A percentile compares a stretch with the other conserved stretches of the same genome.
phyloP scores from a whole-genome alignment of 1,140 invertebrate species.

The Thalassaphorura encarpata region DNA sequence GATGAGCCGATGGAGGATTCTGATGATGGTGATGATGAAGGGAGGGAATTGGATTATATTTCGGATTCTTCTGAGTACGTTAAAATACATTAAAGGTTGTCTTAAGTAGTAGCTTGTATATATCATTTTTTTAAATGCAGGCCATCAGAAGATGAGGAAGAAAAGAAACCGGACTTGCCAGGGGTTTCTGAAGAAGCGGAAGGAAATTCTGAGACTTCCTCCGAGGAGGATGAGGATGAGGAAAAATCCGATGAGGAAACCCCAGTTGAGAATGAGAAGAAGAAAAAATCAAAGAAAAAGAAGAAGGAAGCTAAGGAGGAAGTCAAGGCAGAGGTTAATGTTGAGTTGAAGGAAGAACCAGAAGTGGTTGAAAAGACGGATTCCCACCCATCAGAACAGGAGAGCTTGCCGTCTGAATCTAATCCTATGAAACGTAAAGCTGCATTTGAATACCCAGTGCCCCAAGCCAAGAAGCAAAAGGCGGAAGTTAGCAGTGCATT shows the following conservation, averaged over 20 bases:
- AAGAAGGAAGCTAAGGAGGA: constrained; percentile 41
- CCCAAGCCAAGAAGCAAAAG: no score
- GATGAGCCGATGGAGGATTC: constrained; percentile 88
- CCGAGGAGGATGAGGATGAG: constrained; percentile 67
- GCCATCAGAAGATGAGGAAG: constrained; percentile 57
- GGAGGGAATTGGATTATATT: constrained; percentile 76
- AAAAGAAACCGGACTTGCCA: constrained; percentile 53
- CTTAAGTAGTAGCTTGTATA: constrained; percentile 11
- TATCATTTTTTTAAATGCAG: background rate
- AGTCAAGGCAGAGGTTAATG: constrained; percentile 39
- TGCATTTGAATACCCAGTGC: no score
- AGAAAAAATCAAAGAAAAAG: constrained; percentile 25
- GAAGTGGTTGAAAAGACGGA: no score
- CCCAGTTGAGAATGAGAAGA: constrained; percentile 32
- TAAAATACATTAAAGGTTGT: no score
- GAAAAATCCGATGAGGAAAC: constrained; percentile 44
- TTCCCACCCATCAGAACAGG: no score
- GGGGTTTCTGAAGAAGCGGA: constrained; percentile 83
- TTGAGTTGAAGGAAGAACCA: constrained; percentile 50
- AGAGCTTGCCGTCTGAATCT: no score
- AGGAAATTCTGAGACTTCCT: constrained; percentile 70
- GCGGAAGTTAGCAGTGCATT: constrained; percentile 33
- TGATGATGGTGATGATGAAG: constrained; percentile 93
- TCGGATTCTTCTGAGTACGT: constrained; percentile 56
- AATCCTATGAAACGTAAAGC: no score